Evolutionary conservation across 2,888 invertebrate genomes (phyloP).

Genomic region (Yponomeuta sedellus): DNA sequence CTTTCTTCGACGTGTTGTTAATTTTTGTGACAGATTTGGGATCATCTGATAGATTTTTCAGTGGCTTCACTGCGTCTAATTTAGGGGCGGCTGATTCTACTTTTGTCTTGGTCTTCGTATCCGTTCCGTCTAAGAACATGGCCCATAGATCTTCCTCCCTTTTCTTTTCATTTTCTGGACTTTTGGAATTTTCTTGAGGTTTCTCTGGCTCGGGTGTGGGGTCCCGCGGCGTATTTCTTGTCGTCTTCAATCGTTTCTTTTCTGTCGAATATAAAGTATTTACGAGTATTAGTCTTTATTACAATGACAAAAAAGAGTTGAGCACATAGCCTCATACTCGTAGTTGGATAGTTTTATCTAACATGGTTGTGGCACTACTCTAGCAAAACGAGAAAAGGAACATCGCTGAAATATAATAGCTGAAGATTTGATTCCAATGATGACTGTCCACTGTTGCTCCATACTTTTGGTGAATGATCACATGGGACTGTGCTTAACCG

Average conservation of each 20-base stretch:
- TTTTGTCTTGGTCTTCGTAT: constrained; percentile 53
- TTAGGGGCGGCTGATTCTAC: constrained; percentile 25
- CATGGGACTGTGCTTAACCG: too few relatives aligned
- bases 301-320: too few relatives aligned
- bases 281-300: too few relatives aligned
- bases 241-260: constrained; percentile 45
- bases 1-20: constrained; percentile 25
- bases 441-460: too few relatives aligned
- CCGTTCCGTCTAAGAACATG: constrained; percentile 84
- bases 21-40: constrained; percentile 21
- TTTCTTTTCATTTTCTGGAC: constrained; percentile 81
- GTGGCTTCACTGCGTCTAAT: constrained; percentile 18
- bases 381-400: too few relatives aligned
- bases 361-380: too few relatives aligned
- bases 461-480: too few relatives aligned
- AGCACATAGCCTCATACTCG: too few relatives aligned
- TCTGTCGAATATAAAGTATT: constrained; percentile 11
- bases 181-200: constrained; percentile 35
- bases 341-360: too few relatives aligned
- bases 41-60: constrained; percentile 25
- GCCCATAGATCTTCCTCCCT: constrained; percentile 87
- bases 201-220: constrained; percentile 37
- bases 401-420: too few relatives aligned
- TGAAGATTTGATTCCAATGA: too few relatives aligned
- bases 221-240: constrained; percentile 23